phyloP scores from a whole-genome alignment of 2,888 invertebrate genomes.

The Perdita meconis region DNA sequence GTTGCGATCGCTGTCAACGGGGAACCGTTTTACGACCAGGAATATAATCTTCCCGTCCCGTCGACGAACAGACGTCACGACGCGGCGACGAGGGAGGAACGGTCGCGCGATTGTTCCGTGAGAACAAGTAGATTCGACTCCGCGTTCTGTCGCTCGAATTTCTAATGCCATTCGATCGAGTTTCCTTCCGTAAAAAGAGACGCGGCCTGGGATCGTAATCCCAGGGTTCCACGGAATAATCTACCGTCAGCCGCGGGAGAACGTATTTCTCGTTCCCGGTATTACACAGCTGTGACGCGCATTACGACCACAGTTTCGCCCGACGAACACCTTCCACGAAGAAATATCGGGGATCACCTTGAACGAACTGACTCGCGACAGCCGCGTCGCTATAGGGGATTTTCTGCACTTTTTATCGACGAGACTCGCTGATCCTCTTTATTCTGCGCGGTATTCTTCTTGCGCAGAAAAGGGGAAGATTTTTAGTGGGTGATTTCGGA shows the following conservation, averaged over 20 bases:
- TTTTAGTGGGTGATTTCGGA: background rate
- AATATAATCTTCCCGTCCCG: conserved; percentile 13
- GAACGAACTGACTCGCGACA: background rate
- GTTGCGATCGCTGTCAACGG: conserved; percentile 4
- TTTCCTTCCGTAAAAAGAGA: conserved; percentile 21
- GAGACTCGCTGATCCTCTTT: background rate
- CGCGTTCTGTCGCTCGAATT: conserved; percentile 18
- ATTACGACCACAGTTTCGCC: conserved; percentile 20
- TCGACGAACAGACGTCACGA: too few relatives aligned
- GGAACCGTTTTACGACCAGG: conserved; percentile 12
- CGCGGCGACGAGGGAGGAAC: background rate
- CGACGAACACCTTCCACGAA: background rate
- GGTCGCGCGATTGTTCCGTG: conserved; percentile 3
- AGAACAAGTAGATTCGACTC: conserved; percentile 28
- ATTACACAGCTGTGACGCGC: conserved; percentile 52
- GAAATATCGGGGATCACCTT: background rate
- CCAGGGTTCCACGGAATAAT: conserved; percentile 27
- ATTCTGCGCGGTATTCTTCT: background rate
- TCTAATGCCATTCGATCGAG: conserved; percentile 8
- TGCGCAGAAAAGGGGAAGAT: background rate
- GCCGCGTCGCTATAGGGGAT: background rate
- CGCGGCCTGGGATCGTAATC: conserved; percentile 29
- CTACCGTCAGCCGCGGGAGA: conserved; percentile 10
- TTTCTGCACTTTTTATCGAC: background rate
- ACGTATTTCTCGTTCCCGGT: conserved; percentile 36